phyloP scores from a whole-genome alignment of 2,888 invertebrate genomes.

The Sepioteuthis lessoniana region DNA sequence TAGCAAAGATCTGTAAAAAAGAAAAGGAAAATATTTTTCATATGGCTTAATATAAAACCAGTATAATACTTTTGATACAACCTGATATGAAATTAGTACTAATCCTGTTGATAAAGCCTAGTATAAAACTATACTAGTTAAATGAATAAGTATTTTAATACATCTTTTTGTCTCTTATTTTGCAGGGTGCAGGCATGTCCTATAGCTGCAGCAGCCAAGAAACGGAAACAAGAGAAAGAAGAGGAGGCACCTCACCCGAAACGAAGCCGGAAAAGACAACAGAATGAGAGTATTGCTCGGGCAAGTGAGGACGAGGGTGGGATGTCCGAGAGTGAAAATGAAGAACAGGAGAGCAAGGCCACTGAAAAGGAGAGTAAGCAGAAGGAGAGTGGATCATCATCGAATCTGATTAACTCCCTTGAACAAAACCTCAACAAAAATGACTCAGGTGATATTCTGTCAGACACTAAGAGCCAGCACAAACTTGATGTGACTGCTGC shows the following conservation, averaged over 20 bases:
- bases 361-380: background rate
- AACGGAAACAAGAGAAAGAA: conserved; percentile 62
- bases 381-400: background rate
- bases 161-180: background rate
- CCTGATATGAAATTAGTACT: too few relatives aligned
- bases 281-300: background rate
- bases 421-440: conserved; percentile 36
- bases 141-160: too few relatives aligned
- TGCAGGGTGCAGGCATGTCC: conserved; percentile 65
- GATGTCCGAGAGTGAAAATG: conserved; percentile 34
- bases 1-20: too few relatives aligned
- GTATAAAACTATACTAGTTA: too few relatives aligned
- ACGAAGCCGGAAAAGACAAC: conserved; percentile 36
- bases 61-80: too few relatives aligned
- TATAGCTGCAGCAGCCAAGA: conserved; percentile 66
- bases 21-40: too few relatives aligned
- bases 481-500: background rate
- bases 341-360: background rate
- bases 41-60: too few relatives aligned
- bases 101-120: too few relatives aligned
- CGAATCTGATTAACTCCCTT: conserved; percentile 13
- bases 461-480: conserved; percentile 43
- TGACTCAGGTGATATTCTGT: conserved; percentile 41
- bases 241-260: conserved; percentile 50
- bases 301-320: conserved; percentile 49